Conservation (phyloP, 1,140 invertebrate species). For the Anoplolepis gracilipes region DNA sequence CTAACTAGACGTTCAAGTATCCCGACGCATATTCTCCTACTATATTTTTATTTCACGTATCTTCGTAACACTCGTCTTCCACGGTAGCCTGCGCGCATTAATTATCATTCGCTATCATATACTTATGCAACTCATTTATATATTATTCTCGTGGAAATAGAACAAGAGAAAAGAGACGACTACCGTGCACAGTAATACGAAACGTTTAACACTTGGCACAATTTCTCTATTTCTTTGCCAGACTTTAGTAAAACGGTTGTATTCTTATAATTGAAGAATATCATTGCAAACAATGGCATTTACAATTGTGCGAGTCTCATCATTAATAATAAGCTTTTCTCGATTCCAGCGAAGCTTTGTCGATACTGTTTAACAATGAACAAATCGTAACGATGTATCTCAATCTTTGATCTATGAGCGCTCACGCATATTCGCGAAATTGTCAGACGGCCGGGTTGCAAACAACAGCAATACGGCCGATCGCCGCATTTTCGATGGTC, state of each 20-base stretch:
- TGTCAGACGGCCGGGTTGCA: conserved; percentile 14
- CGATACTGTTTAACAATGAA: background rate
- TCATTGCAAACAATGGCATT: too few species aligned
- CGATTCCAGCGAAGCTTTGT: background rate
- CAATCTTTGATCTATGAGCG: conserved; percentile 7
- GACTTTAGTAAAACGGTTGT: background rate
- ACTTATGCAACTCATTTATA: background rate
- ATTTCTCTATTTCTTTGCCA: background rate
- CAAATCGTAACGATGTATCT: background rate
- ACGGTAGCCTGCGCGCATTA: background rate
- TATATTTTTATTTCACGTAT: conserved; percentile 5
- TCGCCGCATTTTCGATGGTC: background rate
- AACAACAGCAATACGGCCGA: conserved; percentile 32
- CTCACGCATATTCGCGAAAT: conserved; percentile 18
- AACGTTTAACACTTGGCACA: background rate
- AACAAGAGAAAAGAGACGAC: too few species aligned
- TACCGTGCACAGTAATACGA: background rate
- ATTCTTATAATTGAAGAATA: too few species aligned
- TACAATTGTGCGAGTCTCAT: too few species aligned
- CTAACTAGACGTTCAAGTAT: background rate
- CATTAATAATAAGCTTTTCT: background rate
- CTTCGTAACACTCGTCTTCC: background rate
- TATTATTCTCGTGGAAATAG: too few species aligned
- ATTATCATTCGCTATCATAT: conserved; percentile 11
- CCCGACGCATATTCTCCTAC: background rate